A percentile compares a stretch with the other conserved stretches of the same genome.
phyloP scores from a whole-genome alignment of 1,140 invertebrate genomes.

The Ceratoteleas bidentatus region DNA sequence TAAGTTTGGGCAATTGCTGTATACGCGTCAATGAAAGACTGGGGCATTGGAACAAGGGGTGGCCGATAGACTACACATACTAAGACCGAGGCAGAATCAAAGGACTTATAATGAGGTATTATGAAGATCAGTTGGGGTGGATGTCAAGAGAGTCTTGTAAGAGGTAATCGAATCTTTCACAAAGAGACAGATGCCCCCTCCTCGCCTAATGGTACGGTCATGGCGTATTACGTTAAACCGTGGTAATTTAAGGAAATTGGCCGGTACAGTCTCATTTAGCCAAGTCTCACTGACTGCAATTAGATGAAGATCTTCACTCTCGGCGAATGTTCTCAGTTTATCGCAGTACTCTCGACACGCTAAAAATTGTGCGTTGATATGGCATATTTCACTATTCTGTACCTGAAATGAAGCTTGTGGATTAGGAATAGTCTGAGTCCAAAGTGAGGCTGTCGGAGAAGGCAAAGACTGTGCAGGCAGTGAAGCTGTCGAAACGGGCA shows the following conservation, averaged over 20 bases:
- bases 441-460: too few species aligned
- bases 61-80: slow-evolving; percentile 2
- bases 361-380: too few species aligned
- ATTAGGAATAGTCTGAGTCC: too few species aligned
- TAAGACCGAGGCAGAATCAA: not conserved
- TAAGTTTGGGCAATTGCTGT: not conserved
- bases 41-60: not conserved
- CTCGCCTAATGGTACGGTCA: not conserved
- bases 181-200: slow-evolving; percentile 10
- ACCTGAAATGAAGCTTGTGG: too few species aligned
- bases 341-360: too few species aligned
- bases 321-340: too few species aligned
- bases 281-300: not conserved
- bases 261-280: not conserved
- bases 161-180: not conserved
- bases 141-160: not conserved
- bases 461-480: too few species aligned
- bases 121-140: too few species aligned
- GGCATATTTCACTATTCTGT: too few species aligned
- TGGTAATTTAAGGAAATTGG: too few species aligned
- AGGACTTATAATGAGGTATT: not conserved
- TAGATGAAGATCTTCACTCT: not conserved
- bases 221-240: not conserved
- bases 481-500: too few species aligned
- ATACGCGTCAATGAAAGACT: not conserved